A percentile compares a stretch with the other conserved stretches of the same genome.
Evolutionary conservation across 1,140 invertebrate species (phyloP).

Genomic region (Danaus plexippus): DNA sequence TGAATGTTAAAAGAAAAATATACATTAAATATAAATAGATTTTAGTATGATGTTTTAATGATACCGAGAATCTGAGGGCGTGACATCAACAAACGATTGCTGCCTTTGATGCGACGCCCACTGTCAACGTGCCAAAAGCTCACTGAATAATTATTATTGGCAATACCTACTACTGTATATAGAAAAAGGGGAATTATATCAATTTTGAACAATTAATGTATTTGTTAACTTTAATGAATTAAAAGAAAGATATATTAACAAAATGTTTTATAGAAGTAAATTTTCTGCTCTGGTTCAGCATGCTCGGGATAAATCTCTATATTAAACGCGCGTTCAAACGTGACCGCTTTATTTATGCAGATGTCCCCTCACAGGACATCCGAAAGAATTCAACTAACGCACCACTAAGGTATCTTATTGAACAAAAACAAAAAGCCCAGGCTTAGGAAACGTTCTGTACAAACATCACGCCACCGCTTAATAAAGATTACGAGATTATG

Average conservation of each 20-base stretch:
- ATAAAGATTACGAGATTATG: slow-evolving; percentile 45
- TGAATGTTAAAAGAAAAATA: neutral
- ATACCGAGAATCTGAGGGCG: slow-evolving; percentile 29
- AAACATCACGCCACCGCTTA: slow-evolving; percentile 40
- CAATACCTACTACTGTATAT: too few species aligned
- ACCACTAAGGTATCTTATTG: slow-evolving; percentile 37
- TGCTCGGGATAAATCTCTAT: slow-evolving; percentile 23
- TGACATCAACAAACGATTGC: slow-evolving; percentile 28
- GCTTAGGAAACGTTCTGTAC: slow-evolving; percentile 47
- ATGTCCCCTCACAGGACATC: slow-evolving; percentile 34
- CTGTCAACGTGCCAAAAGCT: slow-evolving; percentile 23
- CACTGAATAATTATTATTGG: slow-evolving; percentile 11
- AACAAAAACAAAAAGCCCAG: slow-evolving; percentile 37
- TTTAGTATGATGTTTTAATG: slow-evolving; percentile 20
- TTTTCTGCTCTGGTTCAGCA: too few species aligned
- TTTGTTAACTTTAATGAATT: too few species aligned
- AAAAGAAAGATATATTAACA: too few species aligned
- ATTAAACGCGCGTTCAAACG: slow-evolving; percentile 49
- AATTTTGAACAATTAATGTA: too few species aligned
- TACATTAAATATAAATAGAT: slow-evolving; percentile 11
- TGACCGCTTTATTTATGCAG: slow-evolving; percentile 65
- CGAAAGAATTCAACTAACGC: slow-evolving; percentile 55
- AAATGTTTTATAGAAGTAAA: too few species aligned
- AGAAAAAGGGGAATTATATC: too few species aligned
- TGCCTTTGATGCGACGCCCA: slow-evolving; percentile 30